Conservation (phyloP, 1,140 invertebrate genomes). For the Bombyx mori region ASM3026992v2 NC_085133.1:6959001-6959500, state of each 20-base stretch:
- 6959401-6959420: background rate
- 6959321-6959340: conserved; percentile 25
- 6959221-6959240: conserved; percentile 67
- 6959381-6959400: conserved; percentile 25
- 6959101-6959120: conserved; percentile 39
- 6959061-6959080: conserved; percentile 23
- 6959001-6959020: conserved; percentile 52
- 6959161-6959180: conserved; percentile 29
- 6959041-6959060: conserved; percentile 35
- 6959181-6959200: conserved; percentile 38
- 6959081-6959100: conserved; percentile 66
- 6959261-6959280: conserved; percentile 11
- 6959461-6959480: conserved; percentile 29
- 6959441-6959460: conserved; percentile 19
- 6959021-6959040: conserved; percentile 39
- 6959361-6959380: conserved; percentile 42
- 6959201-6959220: conserved; percentile 43
- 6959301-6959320: background rate
- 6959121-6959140: conserved; percentile 51
- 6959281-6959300: background rate
- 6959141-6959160: conserved; percentile 43
- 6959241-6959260: conserved; percentile 60
- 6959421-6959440: conserved; percentile 8
- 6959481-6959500: too few relatives aligned
- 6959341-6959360: conserved; percentile 63